These are phyloP conservation scores for Archivesica marissinica DNA, from an alignment of 1,140 invertebrate genomes.

Conservation along the genomic window DNA sequence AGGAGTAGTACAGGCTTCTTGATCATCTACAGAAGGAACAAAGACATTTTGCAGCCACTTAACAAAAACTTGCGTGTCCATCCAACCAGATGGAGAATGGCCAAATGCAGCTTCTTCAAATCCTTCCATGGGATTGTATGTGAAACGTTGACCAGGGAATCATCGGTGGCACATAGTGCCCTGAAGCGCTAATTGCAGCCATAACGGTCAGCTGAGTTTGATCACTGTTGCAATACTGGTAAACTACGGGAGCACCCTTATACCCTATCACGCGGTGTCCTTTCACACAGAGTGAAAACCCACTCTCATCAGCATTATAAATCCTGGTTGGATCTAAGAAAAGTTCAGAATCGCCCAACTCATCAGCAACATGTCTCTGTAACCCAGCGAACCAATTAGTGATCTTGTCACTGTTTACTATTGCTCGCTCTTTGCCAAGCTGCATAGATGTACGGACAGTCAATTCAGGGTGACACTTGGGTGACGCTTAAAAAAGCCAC, in stretches of 20 bases:
- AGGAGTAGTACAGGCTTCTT: constrained; percentile 16
- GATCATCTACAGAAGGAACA: constrained; percentile 15
- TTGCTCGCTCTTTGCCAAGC: constrained; percentile 58
- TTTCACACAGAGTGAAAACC: constrained; percentile 43
- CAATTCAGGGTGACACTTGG: constrained; percentile 72
- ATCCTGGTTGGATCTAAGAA: constrained; percentile 2
- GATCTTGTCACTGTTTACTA: constrained; percentile 44
- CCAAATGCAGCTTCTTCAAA: constrained; percentile 46
- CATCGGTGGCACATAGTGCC: background rate
- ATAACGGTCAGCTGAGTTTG: constrained; percentile 26
- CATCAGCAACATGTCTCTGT: background rate
- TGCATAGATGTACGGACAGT: constrained; percentile 79
- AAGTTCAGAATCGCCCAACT: background rate
- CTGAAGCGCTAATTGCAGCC: constrained; percentile 12
- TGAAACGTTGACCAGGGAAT: constrained; percentile 19
- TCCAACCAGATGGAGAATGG: background rate
- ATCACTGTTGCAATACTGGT: constrained; percentile 24
- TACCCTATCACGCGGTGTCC: constrained; percentile 17
- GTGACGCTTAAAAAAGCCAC: constrained; percentile 83
- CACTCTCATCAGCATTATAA: constrained; percentile 52
- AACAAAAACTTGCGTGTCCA: constrained; percentile 13
- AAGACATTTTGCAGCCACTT: constrained; percentile 28
- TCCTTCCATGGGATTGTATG: constrained; percentile 14
- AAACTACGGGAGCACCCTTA: constrained; percentile 39
- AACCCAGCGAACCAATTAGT: constrained; percentile 43